Conservation (phyloP, 2,113 vertebrate species). For the Callospermophilus lateralis region DNA sequence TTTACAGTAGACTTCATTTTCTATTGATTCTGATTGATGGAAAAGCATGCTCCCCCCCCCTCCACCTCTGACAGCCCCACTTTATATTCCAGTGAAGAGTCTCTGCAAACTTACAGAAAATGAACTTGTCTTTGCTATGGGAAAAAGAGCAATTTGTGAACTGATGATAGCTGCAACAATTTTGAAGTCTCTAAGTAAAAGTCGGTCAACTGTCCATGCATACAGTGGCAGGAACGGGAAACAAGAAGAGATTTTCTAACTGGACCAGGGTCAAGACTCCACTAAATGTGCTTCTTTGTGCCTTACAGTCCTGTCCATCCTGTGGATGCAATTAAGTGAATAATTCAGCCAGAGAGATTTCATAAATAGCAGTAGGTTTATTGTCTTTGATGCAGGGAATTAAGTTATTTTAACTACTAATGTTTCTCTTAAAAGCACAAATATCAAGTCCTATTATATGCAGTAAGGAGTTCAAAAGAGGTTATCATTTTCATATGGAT, state of each 20-base stretch:
- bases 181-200: constrained; percentile 19
- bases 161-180: not conserved
- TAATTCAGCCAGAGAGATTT: not conserved
- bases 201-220: not conserved
- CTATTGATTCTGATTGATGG: constrained; percentile 55
- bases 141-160: constrained; percentile 46
- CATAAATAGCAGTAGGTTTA: not conserved
- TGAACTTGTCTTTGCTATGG: constrained; percentile 32
- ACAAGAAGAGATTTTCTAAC: not conserved
- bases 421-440: not conserved
- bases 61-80: not conserved
- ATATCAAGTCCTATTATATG: not conserved
- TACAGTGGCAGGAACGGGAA: not conserved
- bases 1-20: constrained; percentile 78
- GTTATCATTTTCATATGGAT: not conserved
- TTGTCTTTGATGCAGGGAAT: not conserved
- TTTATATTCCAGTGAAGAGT: constrained; percentile 63
- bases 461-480: not conserved
- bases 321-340: not conserved
- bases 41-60: not conserved
- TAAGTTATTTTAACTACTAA: not conserved
- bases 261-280: not conserved
- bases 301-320: not conserved
- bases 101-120: constrained; percentile 54
- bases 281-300: not conserved